A percentile compares a stretch with the other conserved stretches of the same genome.
These are phyloP conservation scores for Thripadectes ignobilis DNA, from an alignment of 2,797 vertebrate species.

Conservation along the genomic window DNA sequence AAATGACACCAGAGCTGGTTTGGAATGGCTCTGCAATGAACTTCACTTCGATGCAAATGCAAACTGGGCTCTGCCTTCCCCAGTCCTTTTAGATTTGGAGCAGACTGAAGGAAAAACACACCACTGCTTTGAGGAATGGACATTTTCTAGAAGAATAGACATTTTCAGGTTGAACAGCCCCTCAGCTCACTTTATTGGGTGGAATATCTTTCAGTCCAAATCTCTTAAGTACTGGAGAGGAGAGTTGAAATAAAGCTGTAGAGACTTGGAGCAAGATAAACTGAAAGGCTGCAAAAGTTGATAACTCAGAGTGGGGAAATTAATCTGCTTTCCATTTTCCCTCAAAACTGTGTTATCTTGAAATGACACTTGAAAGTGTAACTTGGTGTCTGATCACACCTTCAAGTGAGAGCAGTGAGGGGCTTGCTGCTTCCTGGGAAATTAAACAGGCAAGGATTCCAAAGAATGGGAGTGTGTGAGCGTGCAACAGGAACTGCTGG, in stretches of 20 bases:
- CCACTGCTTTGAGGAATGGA: constrained; percentile 1
- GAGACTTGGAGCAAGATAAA: constrained; percentile 24
- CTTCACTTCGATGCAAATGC: constrained; percentile 2
- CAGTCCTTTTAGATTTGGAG: not conserved
- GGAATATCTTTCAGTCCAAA: constrained; percentile 14
- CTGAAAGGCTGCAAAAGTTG: not conserved
- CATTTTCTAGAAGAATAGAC: constrained; percentile 1
- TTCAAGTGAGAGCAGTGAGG: not conserved
- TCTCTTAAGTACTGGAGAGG: constrained; percentile 14
- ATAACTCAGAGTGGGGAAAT: not conserved
- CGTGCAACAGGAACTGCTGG: not conserved
- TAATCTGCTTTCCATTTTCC: constrained; percentile 53
- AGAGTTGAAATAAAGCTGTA: constrained; percentile 18
- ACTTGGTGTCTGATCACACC: not conserved
- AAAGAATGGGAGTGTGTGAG: not conserved
- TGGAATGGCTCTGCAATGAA: not conserved
- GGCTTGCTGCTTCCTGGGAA: not conserved
- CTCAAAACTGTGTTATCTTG: constrained; percentile 17
- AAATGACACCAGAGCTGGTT: not conserved
- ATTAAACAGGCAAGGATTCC: not conserved
- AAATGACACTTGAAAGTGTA: constrained; percentile 4
- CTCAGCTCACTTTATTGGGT: constrained; percentile 1
- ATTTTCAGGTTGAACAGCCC: not conserved
- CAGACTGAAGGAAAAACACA: not conserved
- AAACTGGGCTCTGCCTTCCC: not conserved